Conservation (phyloP, 2,113 vertebrate genomes). For the Coptodon rendalli region DNA sequence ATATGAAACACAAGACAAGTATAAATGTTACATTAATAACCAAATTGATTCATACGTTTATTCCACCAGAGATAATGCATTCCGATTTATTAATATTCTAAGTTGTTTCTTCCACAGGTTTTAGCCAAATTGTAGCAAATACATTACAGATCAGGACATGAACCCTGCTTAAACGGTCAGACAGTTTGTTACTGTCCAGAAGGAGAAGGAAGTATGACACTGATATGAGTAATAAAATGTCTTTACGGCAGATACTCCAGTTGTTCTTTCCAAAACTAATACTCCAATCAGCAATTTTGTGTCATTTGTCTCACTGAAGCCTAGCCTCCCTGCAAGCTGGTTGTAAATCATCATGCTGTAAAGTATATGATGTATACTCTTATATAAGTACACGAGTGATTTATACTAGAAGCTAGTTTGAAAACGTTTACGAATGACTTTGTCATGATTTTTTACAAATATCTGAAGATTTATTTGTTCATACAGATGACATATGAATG, state of each 20-base stretch:
- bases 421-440: neutral
- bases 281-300: neutral
- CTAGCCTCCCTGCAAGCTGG: neutral
- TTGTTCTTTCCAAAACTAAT: neutral
- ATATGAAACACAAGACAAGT: neutral
- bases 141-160: neutral
- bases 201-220: neutral
- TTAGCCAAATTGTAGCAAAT: neutral
- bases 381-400: neutral
- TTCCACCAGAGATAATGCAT: neutral
- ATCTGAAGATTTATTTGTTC: neutral
- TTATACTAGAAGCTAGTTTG: neutral
- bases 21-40: neutral
- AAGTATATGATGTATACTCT: neutral
- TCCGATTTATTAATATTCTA: neutral
- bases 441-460: neutral
- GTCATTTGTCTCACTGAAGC: neutral
- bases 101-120: neutral
- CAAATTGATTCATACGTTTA: neutral
- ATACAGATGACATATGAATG: neutral
- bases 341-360: accelerated
- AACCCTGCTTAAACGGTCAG: neutral
- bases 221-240: neutral
- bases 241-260: neutral
- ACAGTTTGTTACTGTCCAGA: neutral